phyloP scores from a whole-genome alignment of 2,113 vertebrate species.

The Narcine bancroftii region DNA sequence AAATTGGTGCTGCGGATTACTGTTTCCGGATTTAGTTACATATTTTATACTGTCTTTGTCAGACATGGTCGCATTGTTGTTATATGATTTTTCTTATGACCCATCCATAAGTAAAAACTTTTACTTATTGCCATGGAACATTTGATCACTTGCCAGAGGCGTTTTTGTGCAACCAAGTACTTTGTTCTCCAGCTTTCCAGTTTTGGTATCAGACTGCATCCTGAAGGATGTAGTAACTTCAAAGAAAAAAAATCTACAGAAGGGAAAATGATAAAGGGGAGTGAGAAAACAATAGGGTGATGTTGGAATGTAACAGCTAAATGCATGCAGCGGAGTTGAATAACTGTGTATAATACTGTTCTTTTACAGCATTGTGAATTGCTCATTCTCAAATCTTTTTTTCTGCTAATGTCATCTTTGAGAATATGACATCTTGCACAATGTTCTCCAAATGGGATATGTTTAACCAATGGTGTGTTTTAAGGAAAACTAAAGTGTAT shows the following conservation, averaged over 20 bases:
- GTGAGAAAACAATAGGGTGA: background rate
- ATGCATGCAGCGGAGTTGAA: too few species aligned
- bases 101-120: constrained; percentile 27
- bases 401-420: constrained; percentile 2
- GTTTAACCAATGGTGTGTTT: constrained; percentile 7
- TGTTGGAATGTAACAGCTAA: background rate
- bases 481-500: constrained; percentile 16
- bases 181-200: constrained; percentile 31
- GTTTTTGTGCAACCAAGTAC: background rate
- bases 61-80: background rate
- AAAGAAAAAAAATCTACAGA: constrained; percentile 33
- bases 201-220: constrained; percentile 29
- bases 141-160: constrained; percentile 31
- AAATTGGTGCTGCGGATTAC: background rate
- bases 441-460: background rate
- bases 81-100: constrained; percentile 19
- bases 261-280: constrained; percentile 8
- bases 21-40: background rate
- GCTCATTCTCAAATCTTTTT: background rate
- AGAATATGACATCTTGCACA: background rate
- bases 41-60: background rate
- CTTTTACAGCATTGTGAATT: background rate
- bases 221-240: constrained; percentile 30
- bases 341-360: too few species aligned
- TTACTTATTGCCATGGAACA: constrained; percentile 27